Evolutionary conservation across 2,113 vertebrate species (phyloP).

Genomic region (Brachyhypopomus occidentalis): DNA sequence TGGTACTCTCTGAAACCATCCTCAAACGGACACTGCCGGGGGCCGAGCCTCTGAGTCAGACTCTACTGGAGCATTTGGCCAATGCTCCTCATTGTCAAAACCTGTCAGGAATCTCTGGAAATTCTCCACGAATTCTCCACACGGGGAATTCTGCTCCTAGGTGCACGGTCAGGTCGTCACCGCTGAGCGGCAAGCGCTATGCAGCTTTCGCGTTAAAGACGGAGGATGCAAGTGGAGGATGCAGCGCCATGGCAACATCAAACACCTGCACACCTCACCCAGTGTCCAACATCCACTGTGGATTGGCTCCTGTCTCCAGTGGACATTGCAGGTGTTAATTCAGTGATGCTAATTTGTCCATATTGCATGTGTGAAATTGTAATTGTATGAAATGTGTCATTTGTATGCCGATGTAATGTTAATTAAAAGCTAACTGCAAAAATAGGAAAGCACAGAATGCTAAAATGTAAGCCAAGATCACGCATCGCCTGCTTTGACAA

Average conservation of each 20-base stretch:
- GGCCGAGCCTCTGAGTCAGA: neutral
- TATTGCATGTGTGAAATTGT: neutral
- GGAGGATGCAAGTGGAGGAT: neutral
- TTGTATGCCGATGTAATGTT: no score
- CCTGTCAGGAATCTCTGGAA: neutral
- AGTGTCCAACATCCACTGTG: neutral
- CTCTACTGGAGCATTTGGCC: neutral
- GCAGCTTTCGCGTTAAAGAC: neutral
- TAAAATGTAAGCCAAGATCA: no score
- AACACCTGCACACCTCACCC: neutral
- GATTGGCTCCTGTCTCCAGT: neutral
- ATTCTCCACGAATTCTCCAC: neutral
- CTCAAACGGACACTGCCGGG: neutral
- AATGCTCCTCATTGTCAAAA: neutral
- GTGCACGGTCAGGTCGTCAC: neutral
- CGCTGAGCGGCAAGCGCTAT: neutral
- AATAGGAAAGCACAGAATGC: no score
- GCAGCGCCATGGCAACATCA: neutral
- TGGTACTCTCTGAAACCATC: neutral
- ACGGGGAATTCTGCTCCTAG: neutral
- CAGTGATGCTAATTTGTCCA: neutral
- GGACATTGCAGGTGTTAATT: neutral
- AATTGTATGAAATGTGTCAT: no score
- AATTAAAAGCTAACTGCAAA: no score
- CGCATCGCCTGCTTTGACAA: no score